These are phyloP conservation scores for Astreopora myriophthalma DNA, from an alignment of 64 coral and sea anemone species.

Conservation along the genomic window DNA sequence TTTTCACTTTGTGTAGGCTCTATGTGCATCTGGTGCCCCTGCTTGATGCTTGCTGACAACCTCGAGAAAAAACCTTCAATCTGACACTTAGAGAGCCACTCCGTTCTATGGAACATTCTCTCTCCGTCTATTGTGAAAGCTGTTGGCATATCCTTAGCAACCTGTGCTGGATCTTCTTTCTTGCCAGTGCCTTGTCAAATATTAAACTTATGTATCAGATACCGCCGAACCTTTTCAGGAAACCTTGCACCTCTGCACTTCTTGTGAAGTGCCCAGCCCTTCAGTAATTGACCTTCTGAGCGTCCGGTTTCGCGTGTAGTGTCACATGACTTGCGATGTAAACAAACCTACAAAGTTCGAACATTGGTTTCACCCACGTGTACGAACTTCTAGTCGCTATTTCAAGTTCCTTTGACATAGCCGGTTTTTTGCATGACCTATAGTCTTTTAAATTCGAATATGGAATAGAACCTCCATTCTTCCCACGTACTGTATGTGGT, in stretches of 20 bases:
- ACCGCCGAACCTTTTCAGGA: conserved; percentile 7
- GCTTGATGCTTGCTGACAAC: conserved; percentile 6
- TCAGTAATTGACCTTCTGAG: no score
- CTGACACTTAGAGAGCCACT: conserved; percentile 50
- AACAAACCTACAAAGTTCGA: no score
- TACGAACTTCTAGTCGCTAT: no score
- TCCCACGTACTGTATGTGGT: no score
- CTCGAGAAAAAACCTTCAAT: conserved; percentile 49
- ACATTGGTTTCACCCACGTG: no score
- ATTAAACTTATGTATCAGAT: conserved; percentile 44
- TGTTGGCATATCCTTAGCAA: conserved; percentile 40
- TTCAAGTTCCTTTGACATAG: no score
- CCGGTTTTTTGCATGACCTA: no score
- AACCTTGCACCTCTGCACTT: neutral
- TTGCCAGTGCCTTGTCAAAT: conserved; percentile 3
- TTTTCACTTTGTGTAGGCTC: neutral
- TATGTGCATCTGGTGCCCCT: neutral
- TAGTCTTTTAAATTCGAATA: no score
- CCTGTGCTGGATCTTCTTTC: conserved; percentile 26
- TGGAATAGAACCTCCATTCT: no score
- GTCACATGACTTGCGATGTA: no score
- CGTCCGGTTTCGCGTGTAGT: no score
- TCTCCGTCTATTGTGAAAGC: conserved; percentile 19
- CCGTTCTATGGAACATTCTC: conserved; percentile 29
- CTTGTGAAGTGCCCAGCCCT: conserved; percentile 45